Evolutionary conservation across 2,113 vertebrate species (phyloP).

Genomic region (Mesoclemmys tuberculata): DNA sequence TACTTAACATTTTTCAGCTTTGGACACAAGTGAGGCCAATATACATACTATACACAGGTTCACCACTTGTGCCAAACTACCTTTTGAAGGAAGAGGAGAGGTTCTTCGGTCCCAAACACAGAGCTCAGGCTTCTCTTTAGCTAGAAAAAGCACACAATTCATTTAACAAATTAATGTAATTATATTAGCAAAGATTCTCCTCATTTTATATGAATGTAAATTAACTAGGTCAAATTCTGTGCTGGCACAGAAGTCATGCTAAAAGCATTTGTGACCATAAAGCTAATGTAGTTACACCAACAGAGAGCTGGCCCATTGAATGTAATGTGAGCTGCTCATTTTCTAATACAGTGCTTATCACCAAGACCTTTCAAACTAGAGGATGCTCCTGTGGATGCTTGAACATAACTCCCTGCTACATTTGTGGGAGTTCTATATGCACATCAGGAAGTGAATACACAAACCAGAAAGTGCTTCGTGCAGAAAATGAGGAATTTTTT

Average conservation of each 20-base stretch:
- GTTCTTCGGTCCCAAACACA: neutral
- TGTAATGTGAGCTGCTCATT: neutral
- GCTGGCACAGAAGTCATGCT: neutral
- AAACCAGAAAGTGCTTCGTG: neutral
- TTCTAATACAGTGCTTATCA: neutral
- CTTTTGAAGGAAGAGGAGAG: neutral
- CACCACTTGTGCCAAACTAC: neutral
- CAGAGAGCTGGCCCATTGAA: neutral
- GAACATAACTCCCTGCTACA: neutral
- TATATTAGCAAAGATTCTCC: neutral
- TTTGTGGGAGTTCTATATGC: neutral
- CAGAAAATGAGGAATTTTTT: neutral
- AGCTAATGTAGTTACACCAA: neutral
- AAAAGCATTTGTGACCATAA: neutral
- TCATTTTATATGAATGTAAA: neutral
- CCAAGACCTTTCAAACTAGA: neutral
- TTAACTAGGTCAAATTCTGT: neutral
- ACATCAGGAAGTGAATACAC: neutral
- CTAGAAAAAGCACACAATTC: neutral
- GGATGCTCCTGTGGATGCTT: neutral
- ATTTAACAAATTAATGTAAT: neutral
- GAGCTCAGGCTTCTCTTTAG: slow-evolving; percentile 31
- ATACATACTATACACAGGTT: neutral
- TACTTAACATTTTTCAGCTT: neutral
- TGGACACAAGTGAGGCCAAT: neutral